Evolutionary conservation across 2,113 vertebrate genomes (phyloP), one percentile per base, ranked within the genome.

Genomic region (Macquaria ambigua): DNA sequence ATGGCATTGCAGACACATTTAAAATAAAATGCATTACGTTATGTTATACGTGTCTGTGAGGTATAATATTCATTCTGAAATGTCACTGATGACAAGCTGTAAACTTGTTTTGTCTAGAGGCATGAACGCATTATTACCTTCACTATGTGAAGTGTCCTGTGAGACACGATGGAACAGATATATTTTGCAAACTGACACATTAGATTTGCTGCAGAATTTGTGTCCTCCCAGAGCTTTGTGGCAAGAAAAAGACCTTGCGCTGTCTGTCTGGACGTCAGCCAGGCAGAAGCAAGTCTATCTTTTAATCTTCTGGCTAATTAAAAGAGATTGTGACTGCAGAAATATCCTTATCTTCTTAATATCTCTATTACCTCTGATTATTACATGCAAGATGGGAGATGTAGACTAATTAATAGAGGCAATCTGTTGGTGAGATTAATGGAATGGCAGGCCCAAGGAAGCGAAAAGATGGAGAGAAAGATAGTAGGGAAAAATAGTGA

Each of bases 401-500:
- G 83, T 72, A 53, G 87, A 66, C 86, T 93, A 94, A 95, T 94
- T 94, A 95, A 94, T 91, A 91, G 90, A 87, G 63, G 79, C 87
- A 90, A 92, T 93, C 89, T 92, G 92, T 91, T 86, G 83, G 81
- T 59, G 77, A 90, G 91, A 95, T 92, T 94, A 93, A 90, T 88
- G 78, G 66, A 88, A 87, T 88, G 82, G 89, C 85, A 86, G 77
- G 52, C 67, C 69, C 83, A 83, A 82, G 11, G 64, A 81, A 90
- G 91, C 75, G 9, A 67, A 84, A 84, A 86, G 91, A 93, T 85
- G 67, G 87, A 86, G 63, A 67, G 59, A 77, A 56, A 78, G 90
- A 94, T 86, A 87, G 79, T 52, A 80, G 62, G 63, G 59, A 50
- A 58, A 85, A 67, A 79, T 84, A 91, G 89, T 91, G 64, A 87